A percentile compares a stretch with the other conserved stretches of the same genome.
Conservation (phyloP, 2,113 vertebrate species). For the Phalacrocorax carbo region DNA sequence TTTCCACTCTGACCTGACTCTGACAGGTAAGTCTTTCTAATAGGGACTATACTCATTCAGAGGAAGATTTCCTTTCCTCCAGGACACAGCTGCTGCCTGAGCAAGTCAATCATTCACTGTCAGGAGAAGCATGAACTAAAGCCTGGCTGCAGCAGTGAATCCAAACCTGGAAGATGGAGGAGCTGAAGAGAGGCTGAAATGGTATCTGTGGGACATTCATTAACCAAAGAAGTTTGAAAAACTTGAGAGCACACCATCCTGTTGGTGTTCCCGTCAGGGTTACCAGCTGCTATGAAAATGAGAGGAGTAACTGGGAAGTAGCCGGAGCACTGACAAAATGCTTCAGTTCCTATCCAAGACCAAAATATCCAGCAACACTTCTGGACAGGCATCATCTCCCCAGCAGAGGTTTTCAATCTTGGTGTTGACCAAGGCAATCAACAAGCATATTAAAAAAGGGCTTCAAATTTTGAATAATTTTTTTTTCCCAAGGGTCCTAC, state of each 20-base stretch:
- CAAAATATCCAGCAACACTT: background rate
- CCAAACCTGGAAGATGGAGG: background rate
- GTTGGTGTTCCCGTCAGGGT: accelerated
- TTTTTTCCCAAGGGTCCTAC: background rate
- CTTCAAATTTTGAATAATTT: background rate
- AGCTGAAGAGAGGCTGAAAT: background rate
- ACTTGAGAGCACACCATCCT: background rate
- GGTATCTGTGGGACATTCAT: background rate
- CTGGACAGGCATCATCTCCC: background rate
- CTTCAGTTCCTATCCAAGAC: background rate
- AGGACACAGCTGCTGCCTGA: background rate
- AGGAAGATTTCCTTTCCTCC: background rate
- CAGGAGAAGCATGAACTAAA: background rate
- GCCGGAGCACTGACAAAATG: background rate
- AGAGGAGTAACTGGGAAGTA: background rate
- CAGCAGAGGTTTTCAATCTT: background rate
- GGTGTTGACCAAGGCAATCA: background rate
- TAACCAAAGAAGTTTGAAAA: background rate
- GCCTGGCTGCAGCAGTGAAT: background rate
- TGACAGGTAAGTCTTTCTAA: background rate
- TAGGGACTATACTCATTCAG: background rate
- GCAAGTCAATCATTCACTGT: background rate
- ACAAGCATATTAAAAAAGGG: background rate
- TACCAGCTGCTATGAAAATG: background rate
- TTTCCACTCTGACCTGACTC: background rate